These are phyloP conservation scores for Oplegnathus fasciatus DNA, from an alignment of 2,113 vertebrate genomes.

Conservation along the genomic window DNA sequence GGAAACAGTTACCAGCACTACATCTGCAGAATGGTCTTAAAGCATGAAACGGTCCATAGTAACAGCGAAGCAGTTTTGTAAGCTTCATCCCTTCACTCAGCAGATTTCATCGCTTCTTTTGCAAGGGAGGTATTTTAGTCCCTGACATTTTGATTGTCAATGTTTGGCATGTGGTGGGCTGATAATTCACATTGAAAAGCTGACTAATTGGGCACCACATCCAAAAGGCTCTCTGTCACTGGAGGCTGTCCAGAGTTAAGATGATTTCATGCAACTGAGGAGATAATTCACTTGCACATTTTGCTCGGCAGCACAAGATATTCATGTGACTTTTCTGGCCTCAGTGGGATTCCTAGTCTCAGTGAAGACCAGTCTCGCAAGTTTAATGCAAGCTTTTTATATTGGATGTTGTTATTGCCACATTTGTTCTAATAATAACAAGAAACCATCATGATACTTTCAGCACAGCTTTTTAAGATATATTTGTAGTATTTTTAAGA, in stretches of 20 bases:
- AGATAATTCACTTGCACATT: constrained; percentile 68
- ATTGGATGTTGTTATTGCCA: not conserved
- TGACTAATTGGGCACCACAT: constrained; percentile 73
- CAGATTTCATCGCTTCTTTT: constrained; percentile 53
- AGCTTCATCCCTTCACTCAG: constrained; percentile 49
- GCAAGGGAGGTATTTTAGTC: constrained; percentile 60
- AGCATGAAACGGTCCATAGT: constrained; percentile 4
- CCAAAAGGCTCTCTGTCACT: constrained; percentile 68
- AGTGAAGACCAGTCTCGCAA: not conserved
- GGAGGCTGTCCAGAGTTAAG: constrained; percentile 68
- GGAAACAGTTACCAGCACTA: constrained; percentile 36
- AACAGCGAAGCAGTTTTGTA: constrained; percentile 23
- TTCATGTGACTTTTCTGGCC: constrained; percentile 13
- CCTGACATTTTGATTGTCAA: constrained; percentile 75
- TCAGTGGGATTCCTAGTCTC: not conserved
- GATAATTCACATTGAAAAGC: constrained; percentile 70
- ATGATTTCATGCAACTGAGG: constrained; percentile 62
- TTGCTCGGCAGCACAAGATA: constrained; percentile 48
- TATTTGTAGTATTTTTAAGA: not conserved
- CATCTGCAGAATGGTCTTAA: constrained; percentile 4
- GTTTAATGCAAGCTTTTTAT: not conserved
- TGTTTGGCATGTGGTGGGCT: constrained; percentile 67
- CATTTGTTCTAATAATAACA: not conserved
- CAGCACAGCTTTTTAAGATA: not conserved
- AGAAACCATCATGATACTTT: not conserved